phyloP scores from a whole-genome alignment of 35 echinoderm and acorn worm genomes.

The Heliocidaris tuberculata region DNA sequence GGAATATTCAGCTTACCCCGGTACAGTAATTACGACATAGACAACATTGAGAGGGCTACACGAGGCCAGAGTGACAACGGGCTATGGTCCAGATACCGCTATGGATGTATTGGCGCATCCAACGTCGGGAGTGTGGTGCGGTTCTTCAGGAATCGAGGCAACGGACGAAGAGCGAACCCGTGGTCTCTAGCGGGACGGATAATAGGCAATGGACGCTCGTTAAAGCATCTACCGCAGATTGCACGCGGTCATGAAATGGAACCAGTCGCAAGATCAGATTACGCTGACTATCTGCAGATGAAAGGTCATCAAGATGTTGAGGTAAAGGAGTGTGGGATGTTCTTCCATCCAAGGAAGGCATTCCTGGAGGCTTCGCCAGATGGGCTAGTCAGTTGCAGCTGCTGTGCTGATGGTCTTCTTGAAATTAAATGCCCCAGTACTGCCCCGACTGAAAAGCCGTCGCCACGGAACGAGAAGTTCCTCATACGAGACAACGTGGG shows the following conservation, averaged over 20 bases:
- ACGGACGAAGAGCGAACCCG: background rate
- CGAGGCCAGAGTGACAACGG: background rate
- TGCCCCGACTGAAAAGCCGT: constrained; percentile 27
- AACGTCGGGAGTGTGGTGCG: background rate
- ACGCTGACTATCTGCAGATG: background rate
- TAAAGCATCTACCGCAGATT: background rate
- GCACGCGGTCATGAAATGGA: background rate
- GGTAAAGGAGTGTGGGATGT: constrained; percentile 62
- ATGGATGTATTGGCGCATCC: background rate
- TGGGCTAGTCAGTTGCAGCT: constrained; percentile 61
- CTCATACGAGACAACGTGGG: background rate
- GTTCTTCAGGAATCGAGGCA: background rate
- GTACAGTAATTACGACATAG: background rate
- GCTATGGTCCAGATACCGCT: background rate
- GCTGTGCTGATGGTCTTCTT: constrained; percentile 52
- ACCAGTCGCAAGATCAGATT: background rate
- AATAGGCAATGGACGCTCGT: background rate
- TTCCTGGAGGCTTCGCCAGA: constrained; percentile 65
- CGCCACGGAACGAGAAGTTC: constrained; percentile 35
- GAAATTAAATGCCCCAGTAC: constrained; percentile 66
- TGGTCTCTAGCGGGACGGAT: background rate
- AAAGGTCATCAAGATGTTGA: constrained; percentile 30
- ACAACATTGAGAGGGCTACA: background rate
- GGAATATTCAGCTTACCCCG: background rate
- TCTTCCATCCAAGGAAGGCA: constrained; percentile 35